Evolutionary conservation across 2,888 invertebrate genomes (phyloP).

Genomic region (Sicus ferrugineus): DNA sequence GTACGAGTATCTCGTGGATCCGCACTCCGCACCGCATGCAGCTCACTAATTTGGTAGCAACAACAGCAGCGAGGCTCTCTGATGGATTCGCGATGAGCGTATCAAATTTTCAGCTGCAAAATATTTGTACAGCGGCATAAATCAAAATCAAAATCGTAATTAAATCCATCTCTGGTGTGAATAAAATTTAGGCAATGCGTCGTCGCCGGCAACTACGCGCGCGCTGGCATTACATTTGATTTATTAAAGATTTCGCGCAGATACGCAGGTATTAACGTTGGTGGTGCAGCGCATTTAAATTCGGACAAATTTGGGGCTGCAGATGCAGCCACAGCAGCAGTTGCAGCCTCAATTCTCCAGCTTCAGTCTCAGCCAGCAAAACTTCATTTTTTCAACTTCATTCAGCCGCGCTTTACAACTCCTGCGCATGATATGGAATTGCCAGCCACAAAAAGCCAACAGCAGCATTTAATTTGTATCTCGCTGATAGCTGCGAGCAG

Average conservation of each 20-base stretch:
- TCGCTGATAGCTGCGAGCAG: conserved; percentile 8
- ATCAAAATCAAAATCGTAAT: conserved; percentile 30
- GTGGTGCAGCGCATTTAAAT: conserved; percentile 18
- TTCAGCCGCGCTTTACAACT: too few relatives aligned
- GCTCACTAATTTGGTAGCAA: not conserved
- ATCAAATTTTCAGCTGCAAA: conserved; percentile 23
- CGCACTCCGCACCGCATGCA: not conserved
- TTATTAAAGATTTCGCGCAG: conserved; percentile 39
- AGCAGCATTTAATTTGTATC: conserved; percentile 22
- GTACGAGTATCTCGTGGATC: too few relatives aligned
- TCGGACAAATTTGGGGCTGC: conserved; percentile 1
- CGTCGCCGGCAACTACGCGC: not conserved
- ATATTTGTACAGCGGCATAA: conserved; percentile 32
- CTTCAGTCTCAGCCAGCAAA: too few relatives aligned
- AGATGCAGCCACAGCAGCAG: conserved; percentile 2
- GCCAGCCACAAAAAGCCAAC: too few relatives aligned
- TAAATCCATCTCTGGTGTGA: not conserved
- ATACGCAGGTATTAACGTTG: conserved; percentile 36
- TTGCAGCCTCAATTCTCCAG: too few relatives aligned
- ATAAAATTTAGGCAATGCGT: not conserved
- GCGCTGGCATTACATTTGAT: conserved; percentile 38
- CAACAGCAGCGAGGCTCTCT: not conserved
- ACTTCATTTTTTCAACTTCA: too few relatives aligned
- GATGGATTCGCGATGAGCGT: conserved; percentile 15
- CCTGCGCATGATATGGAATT: too few relatives aligned